phyloP scores from a whole-genome alignment of 2,888 invertebrate genomes.

The Halocaridina rubra region DNA sequence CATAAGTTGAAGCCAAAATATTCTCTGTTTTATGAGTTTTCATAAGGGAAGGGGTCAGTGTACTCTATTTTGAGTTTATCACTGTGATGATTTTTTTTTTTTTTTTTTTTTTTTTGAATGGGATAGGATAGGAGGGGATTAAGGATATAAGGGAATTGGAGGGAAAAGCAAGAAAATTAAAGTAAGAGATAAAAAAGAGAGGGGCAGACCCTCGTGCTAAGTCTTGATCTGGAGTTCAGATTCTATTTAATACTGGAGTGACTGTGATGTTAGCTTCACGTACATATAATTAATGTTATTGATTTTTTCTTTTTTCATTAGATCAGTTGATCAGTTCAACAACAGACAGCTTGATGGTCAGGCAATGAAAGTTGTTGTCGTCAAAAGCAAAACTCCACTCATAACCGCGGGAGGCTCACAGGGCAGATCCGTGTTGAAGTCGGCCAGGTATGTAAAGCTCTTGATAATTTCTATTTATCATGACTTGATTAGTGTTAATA shows the following conservation, averaged over 20 bases:
- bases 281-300: not conserved
- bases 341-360: slow-evolving; percentile 93
- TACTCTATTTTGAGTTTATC: not conserved
- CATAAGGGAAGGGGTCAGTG: no score
- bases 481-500: no score
- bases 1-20: no score
- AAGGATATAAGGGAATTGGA: no score
- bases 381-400: slow-evolving; percentile 9
- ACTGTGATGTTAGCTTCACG: not conserved
- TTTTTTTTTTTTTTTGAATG: no score
- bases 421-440: slow-evolving; percentile 35
- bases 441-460: slow-evolving; percentile 44
- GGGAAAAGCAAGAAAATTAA: no score
- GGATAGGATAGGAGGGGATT: no score
- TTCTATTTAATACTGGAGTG: not conserved
- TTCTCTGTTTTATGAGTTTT: not conserved
- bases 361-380: slow-evolving; percentile 78
- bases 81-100: not conserved
- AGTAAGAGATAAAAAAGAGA: no score
- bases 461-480: no score
- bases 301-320: not conserved
- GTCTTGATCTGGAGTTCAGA: no score
- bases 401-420: not conserved
- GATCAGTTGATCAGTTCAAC: slow-evolving; percentile 88
- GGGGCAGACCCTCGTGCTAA: no score